phyloP scores from a whole-genome alignment of 1,140 invertebrate species.

The Dufourea novaeangliae region DNA sequence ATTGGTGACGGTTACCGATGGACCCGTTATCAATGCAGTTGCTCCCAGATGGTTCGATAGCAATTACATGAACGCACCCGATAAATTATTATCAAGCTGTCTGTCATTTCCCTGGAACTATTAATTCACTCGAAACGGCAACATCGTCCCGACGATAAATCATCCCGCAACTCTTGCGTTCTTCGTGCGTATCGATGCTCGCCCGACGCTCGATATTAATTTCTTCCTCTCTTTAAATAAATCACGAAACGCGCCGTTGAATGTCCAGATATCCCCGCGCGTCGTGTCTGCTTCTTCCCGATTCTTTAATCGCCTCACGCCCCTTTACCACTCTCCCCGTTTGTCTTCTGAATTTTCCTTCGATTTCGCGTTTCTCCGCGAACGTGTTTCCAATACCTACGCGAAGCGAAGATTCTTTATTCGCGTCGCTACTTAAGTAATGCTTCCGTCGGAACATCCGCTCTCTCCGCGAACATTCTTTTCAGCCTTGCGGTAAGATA shows the following conservation, averaged over 20 bases:
- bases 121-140: slow-evolving; percentile 54
- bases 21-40: slow-evolving; percentile 54
- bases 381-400: slow-evolving; percentile 32
- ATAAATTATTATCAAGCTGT: slow-evolving; percentile 68
- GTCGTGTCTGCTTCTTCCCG: background rate
- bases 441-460: slow-evolving; percentile 20
- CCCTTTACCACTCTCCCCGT: background rate
- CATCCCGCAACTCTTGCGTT: slow-evolving; percentile 28
- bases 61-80: slow-evolving; percentile 55
- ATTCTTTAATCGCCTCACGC: background rate
- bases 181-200: slow-evolving; percentile 8
- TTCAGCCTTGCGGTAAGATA: slow-evolving; percentile 1
- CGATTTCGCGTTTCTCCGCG: slow-evolving; percentile 17
- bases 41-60: slow-evolving; percentile 56
- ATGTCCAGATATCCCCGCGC: background rate
- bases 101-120: slow-evolving; percentile 63
- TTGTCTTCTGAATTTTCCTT: background rate
- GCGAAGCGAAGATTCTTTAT: slow-evolving; percentile 17
- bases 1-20: slow-evolving; percentile 52
- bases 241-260: background rate
- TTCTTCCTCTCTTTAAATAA: background rate
- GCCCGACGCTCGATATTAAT: background rate
- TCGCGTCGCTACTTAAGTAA: slow-evolving; percentile 14
- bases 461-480: slow-evolving; percentile 37
- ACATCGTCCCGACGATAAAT: slow-evolving; percentile 60